Conservation (phyloP, 2,113 vertebrate species). For the Sylvia atricapilla region DNA sequence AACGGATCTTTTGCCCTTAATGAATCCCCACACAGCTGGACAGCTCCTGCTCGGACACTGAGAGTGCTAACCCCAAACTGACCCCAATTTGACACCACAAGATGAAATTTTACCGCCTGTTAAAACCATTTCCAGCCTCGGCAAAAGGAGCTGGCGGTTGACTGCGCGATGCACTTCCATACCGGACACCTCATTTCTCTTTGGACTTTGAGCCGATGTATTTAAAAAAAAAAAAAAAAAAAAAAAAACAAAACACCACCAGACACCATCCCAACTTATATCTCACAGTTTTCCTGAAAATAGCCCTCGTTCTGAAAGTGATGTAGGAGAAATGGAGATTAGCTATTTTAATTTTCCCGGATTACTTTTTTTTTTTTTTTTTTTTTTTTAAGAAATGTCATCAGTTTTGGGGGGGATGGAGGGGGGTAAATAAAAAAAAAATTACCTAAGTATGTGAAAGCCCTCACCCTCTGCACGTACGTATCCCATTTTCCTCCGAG, state of each 20-base stretch:
- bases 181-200: conserved; percentile 76
- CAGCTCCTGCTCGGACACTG: conserved; percentile 94
- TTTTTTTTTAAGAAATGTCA: not conserved
- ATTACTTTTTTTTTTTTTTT: not conserved
- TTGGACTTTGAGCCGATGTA: not conserved
- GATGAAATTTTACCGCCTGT: conserved; percentile 97
- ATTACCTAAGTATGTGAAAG: not conserved
- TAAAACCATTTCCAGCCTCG: conserved; percentile 90
- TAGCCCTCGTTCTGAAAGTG: not conserved
- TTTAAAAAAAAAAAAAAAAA: not conserved
- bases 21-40: conserved; percentile 98
- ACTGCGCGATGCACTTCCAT: conserved; percentile 75
- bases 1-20: conserved; percentile 91
- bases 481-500: conserved; percentile 6
- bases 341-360: not conserved
- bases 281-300: conserved; percentile 2
- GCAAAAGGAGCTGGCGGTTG: conserved; percentile 74
- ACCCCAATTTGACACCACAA: conserved; percentile 97
- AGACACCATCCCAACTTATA: not conserved
- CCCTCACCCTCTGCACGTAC: not conserved
- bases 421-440: not conserved
- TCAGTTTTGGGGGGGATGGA: rapidly evolving
- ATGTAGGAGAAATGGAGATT: not conserved
- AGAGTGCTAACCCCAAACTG: conserved; percentile 98
- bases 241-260: not conserved